Percentiles rank a stretch among this genome's conserved stretches.
These are phyloP conservation scores for Strix occidentalis DNA, from an alignment of 2,797 vertebrate genomes.

Conservation along the genomic window DNA sequence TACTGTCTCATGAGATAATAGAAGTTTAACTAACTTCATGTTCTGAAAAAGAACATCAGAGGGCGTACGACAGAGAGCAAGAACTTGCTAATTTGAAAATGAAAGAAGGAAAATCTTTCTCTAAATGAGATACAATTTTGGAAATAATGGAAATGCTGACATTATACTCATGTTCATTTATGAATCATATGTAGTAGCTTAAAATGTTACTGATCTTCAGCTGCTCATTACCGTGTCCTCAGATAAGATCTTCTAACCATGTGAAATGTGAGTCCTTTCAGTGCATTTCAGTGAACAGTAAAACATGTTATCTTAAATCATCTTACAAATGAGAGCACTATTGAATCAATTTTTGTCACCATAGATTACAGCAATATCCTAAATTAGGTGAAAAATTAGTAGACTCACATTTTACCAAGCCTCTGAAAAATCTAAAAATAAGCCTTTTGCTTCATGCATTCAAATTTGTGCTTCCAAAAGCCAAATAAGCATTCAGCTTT, in stretches of 20 bases:
- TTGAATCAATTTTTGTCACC: background rate
- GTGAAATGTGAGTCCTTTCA: background rate
- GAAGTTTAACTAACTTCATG: background rate
- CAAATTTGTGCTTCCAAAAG: constrained; percentile 41
- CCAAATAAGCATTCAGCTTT: constrained; percentile 36
- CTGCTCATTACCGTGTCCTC: background rate
- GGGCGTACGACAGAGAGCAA: background rate
- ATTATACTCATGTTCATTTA: background rate
- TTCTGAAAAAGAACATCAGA: background rate
- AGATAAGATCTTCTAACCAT: constrained; percentile 2
- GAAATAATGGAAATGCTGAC: background rate
- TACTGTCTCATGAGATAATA: background rate
- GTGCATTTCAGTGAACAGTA: background rate
- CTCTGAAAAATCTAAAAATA: constrained; percentile 48
- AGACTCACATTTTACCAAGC: background rate
- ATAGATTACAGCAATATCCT: background rate
- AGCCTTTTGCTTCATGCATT: constrained; percentile 17
- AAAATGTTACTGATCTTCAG: background rate
- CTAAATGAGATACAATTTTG: background rate
- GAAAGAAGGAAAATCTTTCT: background rate
- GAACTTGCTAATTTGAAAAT: background rate
- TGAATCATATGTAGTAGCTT: background rate
- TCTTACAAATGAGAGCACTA: background rate
- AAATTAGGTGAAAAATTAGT: constrained; percentile 7
- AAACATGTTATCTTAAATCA: background rate